phyloP scores from a whole-genome alignment of 2,797 vertebrate genomes.

The Geotria australis region DNA sequence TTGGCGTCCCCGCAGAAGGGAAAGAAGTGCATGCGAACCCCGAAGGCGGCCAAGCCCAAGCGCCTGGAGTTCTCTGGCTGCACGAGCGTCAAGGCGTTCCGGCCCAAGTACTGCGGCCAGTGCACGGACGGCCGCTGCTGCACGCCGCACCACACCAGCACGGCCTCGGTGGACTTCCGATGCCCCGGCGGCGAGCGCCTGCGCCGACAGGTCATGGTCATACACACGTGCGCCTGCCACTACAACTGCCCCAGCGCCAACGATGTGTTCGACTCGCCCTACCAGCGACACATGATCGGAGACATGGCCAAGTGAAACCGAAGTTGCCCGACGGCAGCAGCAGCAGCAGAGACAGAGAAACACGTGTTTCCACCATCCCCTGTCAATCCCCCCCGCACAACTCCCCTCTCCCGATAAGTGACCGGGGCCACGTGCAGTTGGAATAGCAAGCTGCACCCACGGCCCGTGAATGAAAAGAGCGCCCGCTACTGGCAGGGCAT shows the following conservation, averaged over 20 bases:
- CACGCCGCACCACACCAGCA: slow-evolving; percentile 16
- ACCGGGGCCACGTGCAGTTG: too few relatives aligned
- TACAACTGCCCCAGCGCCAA: slow-evolving; percentile 21
- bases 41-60: slow-evolving; percentile 10
- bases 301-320: slow-evolving; percentile 12
- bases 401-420: too few relatives aligned
- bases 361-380: too few relatives aligned
- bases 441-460: too few relatives aligned
- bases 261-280: slow-evolving; percentile 16
- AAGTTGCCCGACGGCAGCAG: too few relatives aligned
- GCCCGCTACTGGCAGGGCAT: too few relatives aligned
- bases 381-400: too few relatives aligned
- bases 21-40: slow-evolving; percentile 21
- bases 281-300: slow-evolving; percentile 13
- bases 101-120: slow-evolving; percentile 24
- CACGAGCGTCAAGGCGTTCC: slow-evolving; percentile 14
- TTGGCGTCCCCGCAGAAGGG: slow-evolving; percentile 12
- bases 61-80: slow-evolving; percentile 26
- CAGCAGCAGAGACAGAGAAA: too few relatives aligned
- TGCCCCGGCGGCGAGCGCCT: slow-evolving; percentile 31
- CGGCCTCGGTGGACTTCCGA: slow-evolving; percentile 17
- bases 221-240: slow-evolving; percentile 31
- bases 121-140: slow-evolving; percentile 27
- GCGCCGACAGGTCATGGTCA: slow-evolving; percentile 32
- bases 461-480: too few relatives aligned